Evolutionary conservation across 2,888 invertebrate genomes (phyloP).

Genomic region (Rhyacophila evoluta): DNA sequence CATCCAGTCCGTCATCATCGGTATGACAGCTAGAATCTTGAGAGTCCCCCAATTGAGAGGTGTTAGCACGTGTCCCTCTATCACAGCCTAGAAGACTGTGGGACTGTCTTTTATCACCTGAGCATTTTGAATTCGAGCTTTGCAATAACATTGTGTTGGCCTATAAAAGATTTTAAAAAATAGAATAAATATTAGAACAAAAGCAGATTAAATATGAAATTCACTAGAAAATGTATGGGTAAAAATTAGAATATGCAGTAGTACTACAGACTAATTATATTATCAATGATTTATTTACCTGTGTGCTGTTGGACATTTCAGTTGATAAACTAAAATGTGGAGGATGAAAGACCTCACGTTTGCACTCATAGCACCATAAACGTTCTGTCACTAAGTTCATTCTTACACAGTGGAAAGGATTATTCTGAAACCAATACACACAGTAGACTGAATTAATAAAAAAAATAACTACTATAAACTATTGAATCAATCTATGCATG

Average conservation of each 20-base stretch:
- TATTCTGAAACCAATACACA: conserved; percentile 64
- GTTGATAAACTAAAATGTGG: conserved; percentile 12
- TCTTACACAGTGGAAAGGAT: conserved; percentile 80
- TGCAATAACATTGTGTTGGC: neutral
- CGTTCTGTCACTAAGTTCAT: conserved; percentile 87
- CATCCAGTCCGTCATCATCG: conserved; percentile 60
- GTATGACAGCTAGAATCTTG: conserved; percentile 61
- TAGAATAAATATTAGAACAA: no score
- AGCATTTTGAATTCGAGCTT: conserved; percentile 52
- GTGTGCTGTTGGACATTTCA: conserved; percentile 20
- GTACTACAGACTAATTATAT: no score
- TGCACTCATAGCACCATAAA: conserved; percentile 91
- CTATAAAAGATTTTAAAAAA: neutral
- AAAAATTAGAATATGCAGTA: no score
- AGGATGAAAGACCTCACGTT: conserved; percentile 78
- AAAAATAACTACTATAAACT: no score
- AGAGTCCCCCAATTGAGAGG: conserved; percentile 56
- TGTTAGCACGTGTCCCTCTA: conserved; percentile 49
- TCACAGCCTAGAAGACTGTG: conserved; percentile 41
- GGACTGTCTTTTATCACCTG: conserved; percentile 40
- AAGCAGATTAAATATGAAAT: no score
- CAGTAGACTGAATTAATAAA: neutral
- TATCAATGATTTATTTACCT: conserved; percentile 51
- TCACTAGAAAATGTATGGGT: no score
- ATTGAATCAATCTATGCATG: no score